Base-by-base conservation (phyloP, 1,140 invertebrate species). In the Caenorhabditis briggsae region DNA sequence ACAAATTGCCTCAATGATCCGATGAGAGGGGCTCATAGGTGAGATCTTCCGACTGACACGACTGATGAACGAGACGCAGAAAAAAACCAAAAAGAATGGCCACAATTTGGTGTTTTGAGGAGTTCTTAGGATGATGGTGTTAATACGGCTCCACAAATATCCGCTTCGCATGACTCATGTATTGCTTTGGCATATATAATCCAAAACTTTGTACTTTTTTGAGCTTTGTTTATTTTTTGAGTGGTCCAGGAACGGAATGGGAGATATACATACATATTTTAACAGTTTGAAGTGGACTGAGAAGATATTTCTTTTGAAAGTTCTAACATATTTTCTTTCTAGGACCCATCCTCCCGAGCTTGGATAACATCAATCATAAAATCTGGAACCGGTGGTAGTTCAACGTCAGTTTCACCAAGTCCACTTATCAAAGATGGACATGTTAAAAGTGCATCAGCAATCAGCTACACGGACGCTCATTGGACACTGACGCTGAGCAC, bases 261-360 rank as follows among this genome's bases (percentile, higher is more conserved):
- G 33, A 33, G 3, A 33, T 33, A 33, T 33, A 33, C 33, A 33
- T 33, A 33, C 33, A 33, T n/a, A 83, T n/a, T 18, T 33, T 59
- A 56, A 82, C 46, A 41, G 78, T 53, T 53, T 82, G 48, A 16
- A 83, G 23, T 61, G 23, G n/a, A 58, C 5, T 41, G 18, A 9
- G 2, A 14, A 43, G 74, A 88, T 12, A 20, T 53, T 82, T 85
- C 8, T 74, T 43, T 89, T 83, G 12, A 53, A 46, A 23, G 70
- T 78, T 58, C 16, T 14, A 65, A 70, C 8, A 74, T 82, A n/a
- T 14, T 48, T 58, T 25, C 14, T 61, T 87, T 90, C 41, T 82
- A 94, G 93, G 97, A 98, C 91, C 96, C 96, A 0, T 97, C 96
- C 90, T 96, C 96, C 88, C 92, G 97, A 86, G 96, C 96, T 0